Percentiles rank a stretch among this genome's conserved stretches.
Conservation (phyloP, 37 sponge, comb jelly and placozoan genomes). For the Bolinopsis microptera region DNA sequence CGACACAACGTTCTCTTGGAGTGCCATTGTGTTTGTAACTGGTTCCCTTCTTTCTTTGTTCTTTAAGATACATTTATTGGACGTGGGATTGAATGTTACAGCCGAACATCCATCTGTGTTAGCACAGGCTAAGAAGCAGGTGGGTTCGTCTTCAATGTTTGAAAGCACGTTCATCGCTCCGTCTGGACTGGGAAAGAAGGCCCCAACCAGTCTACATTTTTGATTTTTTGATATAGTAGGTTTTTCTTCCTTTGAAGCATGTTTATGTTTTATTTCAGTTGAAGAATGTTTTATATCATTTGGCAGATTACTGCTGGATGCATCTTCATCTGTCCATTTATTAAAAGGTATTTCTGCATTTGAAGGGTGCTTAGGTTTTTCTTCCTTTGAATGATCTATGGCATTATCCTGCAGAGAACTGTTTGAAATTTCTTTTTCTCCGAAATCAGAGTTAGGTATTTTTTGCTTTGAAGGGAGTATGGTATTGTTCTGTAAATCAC, state of each 20-base stretch:
- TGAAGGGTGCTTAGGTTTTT: too few relatives aligned
- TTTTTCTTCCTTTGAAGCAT: neutral
- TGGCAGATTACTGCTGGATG: too few relatives aligned
- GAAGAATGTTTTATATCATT: too few relatives aligned
- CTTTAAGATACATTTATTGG: constrained; percentile 4
- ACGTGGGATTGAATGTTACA: neutral
- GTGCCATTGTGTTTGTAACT: neutral
- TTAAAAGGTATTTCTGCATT: too few relatives aligned
- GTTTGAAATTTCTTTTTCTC: neutral
- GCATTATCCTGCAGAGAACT: too few relatives aligned
- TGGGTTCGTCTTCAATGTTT: neutral
- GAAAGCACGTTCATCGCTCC: neutral
- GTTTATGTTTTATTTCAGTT: too few relatives aligned
- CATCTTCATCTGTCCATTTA: neutral
- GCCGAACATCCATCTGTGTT: neutral
- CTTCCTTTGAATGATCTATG: too few relatives aligned
- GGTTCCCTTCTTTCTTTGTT: constrained; percentile 19
- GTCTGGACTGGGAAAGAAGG: neutral
- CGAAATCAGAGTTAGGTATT: neutral
- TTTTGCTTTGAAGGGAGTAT: too few relatives aligned
- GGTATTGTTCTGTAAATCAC: too few relatives aligned
- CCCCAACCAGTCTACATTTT: neutral
- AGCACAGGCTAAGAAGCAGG: neutral
- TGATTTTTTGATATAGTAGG: neutral
- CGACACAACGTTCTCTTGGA: neutral